These are phyloP conservation scores for Athene cunicularia DNA, from an alignment of 2,113 vertebrate genomes.

Conservation along the genomic window DNA sequence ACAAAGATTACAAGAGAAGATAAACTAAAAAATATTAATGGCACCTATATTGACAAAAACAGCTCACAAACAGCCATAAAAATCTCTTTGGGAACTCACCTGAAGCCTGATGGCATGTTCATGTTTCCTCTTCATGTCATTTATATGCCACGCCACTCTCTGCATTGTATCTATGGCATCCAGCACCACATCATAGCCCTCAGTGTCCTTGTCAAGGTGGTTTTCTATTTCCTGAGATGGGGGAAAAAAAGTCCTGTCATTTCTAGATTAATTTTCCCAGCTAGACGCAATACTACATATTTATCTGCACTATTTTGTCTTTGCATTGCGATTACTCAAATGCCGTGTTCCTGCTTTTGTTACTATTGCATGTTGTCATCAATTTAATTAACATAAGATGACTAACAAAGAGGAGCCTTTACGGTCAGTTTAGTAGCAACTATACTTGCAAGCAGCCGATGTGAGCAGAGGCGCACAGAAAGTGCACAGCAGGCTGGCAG, in stretches of 20 bases:
- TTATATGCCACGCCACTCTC: constrained; percentile 98
- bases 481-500: background rate
- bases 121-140: constrained; percentile 99
- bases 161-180: constrained; percentile 99
- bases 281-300: rapidly evolving
- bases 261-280: background rate
- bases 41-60: background rate
- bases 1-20: constrained; percentile 28
- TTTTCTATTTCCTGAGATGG: constrained; percentile 91
- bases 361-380: background rate
- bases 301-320: background rate
- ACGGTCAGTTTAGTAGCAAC: background rate
- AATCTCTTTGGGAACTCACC: constrained; percentile 69
- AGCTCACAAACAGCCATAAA: background rate
- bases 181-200: constrained; percentile 93
- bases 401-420: background rate
- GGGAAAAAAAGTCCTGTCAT: background rate
- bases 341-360: background rate
- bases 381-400: background rate
- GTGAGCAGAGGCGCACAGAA: background rate
- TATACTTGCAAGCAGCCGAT: background rate
- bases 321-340: background rate
- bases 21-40: constrained; percentile 21
- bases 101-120: constrained; percentile 92
- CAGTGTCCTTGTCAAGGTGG: constrained; percentile 94